These are phyloP conservation scores for Platyura marginata DNA, from an alignment of 1,140 invertebrate species.

Conservation along the genomic window DNA sequence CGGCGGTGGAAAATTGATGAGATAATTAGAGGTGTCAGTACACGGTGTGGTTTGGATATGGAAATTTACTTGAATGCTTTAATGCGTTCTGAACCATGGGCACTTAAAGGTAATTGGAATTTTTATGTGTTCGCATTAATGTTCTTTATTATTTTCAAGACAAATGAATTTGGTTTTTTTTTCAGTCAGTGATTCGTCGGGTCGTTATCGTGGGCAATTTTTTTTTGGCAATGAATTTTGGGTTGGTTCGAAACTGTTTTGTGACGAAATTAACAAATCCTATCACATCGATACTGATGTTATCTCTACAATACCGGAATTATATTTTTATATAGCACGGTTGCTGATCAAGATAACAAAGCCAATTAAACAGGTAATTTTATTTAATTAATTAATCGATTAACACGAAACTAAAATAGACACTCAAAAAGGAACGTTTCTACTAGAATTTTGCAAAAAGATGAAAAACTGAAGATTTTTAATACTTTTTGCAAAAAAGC, in stretches of 20 bases:
- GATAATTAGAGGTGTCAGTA: slow-evolving; percentile 15
- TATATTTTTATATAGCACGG: slow-evolving; percentile 1
- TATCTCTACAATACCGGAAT: not conserved
- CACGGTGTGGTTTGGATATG: slow-evolving; percentile 17
- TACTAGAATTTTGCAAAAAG: no score
- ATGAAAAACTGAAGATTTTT: no score
- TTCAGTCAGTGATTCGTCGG: slow-evolving; percentile 62
- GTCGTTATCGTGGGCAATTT: slow-evolving; percentile 59
- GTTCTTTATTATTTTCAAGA: not conserved
- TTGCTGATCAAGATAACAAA: no score
- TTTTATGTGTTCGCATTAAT: not conserved
- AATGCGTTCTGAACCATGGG: slow-evolving; percentile 18
- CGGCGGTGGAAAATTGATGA: slow-evolving; percentile 21
- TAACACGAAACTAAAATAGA: no score
- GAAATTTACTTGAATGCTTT: slow-evolving; percentile 19
- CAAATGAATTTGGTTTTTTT: not conserved
- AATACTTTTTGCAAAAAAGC: no score
- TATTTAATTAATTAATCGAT: no score
- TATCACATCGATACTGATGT: not conserved
- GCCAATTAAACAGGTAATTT: no score
- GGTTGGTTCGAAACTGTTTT: slow-evolving; percentile 41
- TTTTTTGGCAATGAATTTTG: slow-evolving; percentile 69
- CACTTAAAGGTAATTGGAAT: slow-evolving; percentile 14
- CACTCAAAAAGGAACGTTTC: no score
- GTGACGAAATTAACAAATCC: slow-evolving; percentile 19